Evolutionary conservation across 2,797 vertebrate genomes (phyloP), one percentile per base, ranked within the genome.

Genomic region (Rhinella marina): DNA sequence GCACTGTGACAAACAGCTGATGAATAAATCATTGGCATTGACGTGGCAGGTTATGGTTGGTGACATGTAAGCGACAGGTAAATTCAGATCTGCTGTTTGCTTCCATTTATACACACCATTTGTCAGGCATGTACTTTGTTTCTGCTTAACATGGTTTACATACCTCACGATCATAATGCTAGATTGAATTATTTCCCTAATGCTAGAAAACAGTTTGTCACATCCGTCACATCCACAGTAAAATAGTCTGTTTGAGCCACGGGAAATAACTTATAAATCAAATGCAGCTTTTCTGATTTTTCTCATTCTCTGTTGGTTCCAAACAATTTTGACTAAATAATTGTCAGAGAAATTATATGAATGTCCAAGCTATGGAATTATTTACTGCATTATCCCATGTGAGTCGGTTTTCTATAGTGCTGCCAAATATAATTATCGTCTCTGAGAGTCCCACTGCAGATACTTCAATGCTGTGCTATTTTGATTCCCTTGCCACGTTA

Each of bases 361-460:
- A 84, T 78, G 82, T 84, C 66, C 64, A 81, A 88, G 54, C 52
- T 85, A 72, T 17, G 32, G 50, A 88, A 84, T 81, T 80, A 84
- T 88, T 81, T 84, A 73, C 56, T 52, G 54, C 56, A 80, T 62
- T 59, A 64, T 88, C 87, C 81, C 50, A n/a, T 50, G 81, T 84
- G 81, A 79, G 23, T 84, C 56, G 27, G 84, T 82, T 86, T 52
- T 73, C 81, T 83, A 56, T 66, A 84, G 81, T 32, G 81, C 73
- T 89, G 88, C 85, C 88, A 89, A 78, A 73, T 87, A 64, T 54
- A 89, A 87, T 87, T 86, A 89, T 87, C 56, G 16, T 86, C 82
- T 62, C 54, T 75, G 81, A 25, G 29, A 62, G 56, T 72, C 88
- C 88, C 81, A 82, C 29, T 73, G 81, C 12, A 86, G 29, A 87